Percentiles rank a stretch among this genome's conserved stretches.
Evolutionary conservation across 53 echinoderm and acorn worm species (phyloP).

Genomic region (Antedon mediterranea): DNA sequence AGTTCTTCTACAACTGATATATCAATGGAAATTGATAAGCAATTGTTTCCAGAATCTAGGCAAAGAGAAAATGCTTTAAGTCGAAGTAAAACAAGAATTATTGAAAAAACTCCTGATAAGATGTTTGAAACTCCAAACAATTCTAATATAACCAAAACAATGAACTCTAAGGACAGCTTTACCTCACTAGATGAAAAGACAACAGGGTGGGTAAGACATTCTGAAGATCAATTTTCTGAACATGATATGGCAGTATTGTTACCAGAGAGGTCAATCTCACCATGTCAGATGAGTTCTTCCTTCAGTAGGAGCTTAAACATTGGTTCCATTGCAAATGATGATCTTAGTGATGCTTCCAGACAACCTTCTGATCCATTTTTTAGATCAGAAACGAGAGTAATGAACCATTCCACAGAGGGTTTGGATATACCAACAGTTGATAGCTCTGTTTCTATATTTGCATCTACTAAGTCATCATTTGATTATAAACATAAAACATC

Average conservation of each 20-base stretch:
- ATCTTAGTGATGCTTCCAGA: neutral
- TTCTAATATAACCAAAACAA: neutral
- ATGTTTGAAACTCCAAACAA: neutral
- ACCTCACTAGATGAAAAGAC: neutral
- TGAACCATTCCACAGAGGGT: slow-evolving; percentile 61
- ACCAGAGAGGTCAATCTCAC: neutral
- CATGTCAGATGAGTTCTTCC: neutral
- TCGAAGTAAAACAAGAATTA: neutral
- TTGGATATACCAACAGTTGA: slow-evolving; percentile 62
- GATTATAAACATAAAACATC: neutral
- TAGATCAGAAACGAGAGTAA: slow-evolving; percentile 58
- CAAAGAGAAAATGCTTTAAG: neutral
- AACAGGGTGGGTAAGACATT: neutral
- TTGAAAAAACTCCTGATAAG: neutral
- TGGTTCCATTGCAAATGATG: neutral
- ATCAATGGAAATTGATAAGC: slow-evolving; percentile 19
- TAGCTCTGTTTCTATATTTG: slow-evolving; percentile 61
- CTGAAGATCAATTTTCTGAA: neutral
- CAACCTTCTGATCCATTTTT: neutral
- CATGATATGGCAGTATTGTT: neutral
- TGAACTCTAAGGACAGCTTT: neutral
- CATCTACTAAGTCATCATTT: slow-evolving; percentile 31
- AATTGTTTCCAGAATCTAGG: slow-evolving; percentile 7
- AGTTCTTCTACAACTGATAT: neutral
- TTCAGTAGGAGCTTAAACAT: neutral